Evolutionary conservation across 92 coral and sea anemone genomes (phyloP).

Genomic region (Zoanthus sociatus): DNA sequence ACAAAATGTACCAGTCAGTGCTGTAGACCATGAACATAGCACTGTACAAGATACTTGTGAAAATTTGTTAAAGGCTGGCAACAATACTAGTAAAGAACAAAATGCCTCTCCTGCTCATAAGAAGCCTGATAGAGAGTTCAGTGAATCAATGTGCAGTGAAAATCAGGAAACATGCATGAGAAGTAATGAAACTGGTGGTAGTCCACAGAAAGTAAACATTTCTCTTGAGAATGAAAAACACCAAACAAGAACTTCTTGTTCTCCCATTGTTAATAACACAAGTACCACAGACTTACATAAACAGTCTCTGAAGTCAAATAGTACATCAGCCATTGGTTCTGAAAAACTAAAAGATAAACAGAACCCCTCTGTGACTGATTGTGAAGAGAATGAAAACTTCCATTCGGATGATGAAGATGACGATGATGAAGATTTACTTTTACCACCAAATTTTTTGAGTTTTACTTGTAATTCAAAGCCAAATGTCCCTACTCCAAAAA

Average conservation of each 20-base stretch:
- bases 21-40: neutral
- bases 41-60: neutral
- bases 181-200: neutral
- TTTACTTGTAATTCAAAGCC: slow-evolving; percentile 60
- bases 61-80: neutral
- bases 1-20: neutral
- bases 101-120: neutral
- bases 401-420: slow-evolving; percentile 60
- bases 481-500: slow-evolving; percentile 59
- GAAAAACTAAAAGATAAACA: neutral
- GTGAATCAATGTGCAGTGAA: neutral
- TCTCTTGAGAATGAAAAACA: neutral
- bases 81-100: neutral
- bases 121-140: neutral
- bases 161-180: too few relatives aligned
- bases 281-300: neutral
- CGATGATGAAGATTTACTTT: slow-evolving; percentile 89
- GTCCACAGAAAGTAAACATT: neutral
- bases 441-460: slow-evolving; percentile 77
- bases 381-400: slow-evolving; percentile 1
- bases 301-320: neutral
- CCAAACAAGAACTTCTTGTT: neutral
- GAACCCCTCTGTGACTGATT: neutral
- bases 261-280: neutral
- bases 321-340: neutral